Conservation (phyloP, 2,113 vertebrate species). For the Leptocoma aspasia region DNA sequence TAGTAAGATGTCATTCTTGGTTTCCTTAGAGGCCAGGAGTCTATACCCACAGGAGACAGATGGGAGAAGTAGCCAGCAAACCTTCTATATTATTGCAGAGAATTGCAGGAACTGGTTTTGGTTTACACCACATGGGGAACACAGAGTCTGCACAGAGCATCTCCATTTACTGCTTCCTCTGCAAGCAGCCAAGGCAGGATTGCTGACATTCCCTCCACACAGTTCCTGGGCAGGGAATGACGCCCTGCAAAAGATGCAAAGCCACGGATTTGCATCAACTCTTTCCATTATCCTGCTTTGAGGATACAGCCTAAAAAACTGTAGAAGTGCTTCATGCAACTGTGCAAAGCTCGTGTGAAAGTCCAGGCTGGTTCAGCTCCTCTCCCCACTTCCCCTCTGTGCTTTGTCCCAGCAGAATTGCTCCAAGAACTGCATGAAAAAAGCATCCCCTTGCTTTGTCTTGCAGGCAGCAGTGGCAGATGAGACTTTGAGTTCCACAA, state of each 20-base stretch:
- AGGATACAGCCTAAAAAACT: background rate
- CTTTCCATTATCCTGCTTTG: background rate
- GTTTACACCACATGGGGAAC: background rate
- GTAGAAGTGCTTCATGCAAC: background rate
- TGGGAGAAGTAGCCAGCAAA: conserved; percentile 1
- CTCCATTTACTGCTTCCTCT: conserved; percentile 38
- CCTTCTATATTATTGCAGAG: conserved; percentile 40
- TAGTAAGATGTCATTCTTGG: conserved; percentile 33
- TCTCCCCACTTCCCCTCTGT: background rate
- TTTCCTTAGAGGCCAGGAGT: conserved; percentile 7
- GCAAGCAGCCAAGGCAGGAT: background rate
- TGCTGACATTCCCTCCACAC: background rate
- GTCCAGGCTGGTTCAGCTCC: background rate
- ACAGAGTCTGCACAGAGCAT: background rate
- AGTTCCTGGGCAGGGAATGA: background rate
- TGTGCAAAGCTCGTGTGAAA: background rate
- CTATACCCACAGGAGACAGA: conserved; percentile 20
- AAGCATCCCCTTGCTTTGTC: background rate
- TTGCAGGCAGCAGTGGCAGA: background rate
- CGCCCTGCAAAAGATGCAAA: background rate
- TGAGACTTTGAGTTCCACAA: background rate
- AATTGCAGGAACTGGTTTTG: conserved; percentile 62
- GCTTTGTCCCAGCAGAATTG: background rate
- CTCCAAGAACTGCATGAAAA: background rate
- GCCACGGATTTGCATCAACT: background rate